These are phyloP conservation scores for Mionectes olivaceus DNA, from an alignment of 2,797 vertebrate genomes.

Conservation along the genomic window DNA sequence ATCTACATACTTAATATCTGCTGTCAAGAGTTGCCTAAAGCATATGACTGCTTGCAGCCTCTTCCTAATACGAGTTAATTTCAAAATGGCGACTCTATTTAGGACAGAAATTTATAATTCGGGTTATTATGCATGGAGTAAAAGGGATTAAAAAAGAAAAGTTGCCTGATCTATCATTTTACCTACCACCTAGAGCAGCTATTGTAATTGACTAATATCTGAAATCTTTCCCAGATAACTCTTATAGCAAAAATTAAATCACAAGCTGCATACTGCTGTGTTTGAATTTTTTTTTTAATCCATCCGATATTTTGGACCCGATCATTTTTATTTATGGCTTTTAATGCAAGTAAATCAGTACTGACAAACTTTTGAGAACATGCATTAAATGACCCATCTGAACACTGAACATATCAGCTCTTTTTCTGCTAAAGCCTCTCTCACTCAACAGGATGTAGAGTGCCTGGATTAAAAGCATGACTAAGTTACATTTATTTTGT, in stretches of 20 bases:
- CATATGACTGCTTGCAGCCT: neutral
- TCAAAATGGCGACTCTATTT: neutral
- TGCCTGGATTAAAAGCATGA: slow-evolving; percentile 21
- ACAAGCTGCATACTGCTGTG: neutral
- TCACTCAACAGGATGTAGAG: neutral
- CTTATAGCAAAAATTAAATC: neutral
- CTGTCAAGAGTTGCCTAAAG: neutral
- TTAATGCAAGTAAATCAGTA: neutral
- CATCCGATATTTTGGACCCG: neutral
- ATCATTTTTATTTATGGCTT: neutral
- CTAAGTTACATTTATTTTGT: slow-evolving; percentile 37
- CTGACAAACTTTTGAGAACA: neutral
- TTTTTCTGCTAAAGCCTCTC: neutral
- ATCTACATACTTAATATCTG: neutral
- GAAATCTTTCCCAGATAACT: neutral
- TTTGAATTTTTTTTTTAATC: neutral
- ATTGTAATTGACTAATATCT: neutral
- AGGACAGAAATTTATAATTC: neutral
- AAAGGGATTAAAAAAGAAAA: neutral
- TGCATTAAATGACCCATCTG: neutral
- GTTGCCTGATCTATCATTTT: neutral
- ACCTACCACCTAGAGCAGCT: neutral
- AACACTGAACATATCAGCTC: neutral
- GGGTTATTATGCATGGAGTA: neutral
- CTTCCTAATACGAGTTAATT: neutral